These are phyloP conservation scores for Dioctria rufipes DNA, from an alignment of 2,888 invertebrate genomes.

Conservation along the genomic window DNA sequence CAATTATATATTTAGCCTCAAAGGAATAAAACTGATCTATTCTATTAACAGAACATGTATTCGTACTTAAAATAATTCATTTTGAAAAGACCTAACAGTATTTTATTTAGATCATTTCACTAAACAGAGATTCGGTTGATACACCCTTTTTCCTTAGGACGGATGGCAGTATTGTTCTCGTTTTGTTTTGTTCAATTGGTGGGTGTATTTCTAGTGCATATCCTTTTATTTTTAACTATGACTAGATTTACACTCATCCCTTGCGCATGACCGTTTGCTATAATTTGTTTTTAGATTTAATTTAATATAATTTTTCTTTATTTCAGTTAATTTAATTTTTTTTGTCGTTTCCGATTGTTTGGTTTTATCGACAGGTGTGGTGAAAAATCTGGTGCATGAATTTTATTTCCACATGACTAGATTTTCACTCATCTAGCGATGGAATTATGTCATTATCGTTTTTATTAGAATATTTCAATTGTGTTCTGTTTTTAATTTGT, in stretches of 20 bases:
- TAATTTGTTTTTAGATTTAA: constrained; percentile 36
- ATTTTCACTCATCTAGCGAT: constrained; percentile 78
- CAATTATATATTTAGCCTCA: too few species aligned
- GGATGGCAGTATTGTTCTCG: background rate
- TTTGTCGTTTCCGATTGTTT: constrained; percentile 51
- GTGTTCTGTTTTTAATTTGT: constrained; percentile 45
- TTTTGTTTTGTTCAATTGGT: constrained; percentile 64
- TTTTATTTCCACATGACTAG: constrained; percentile 74
- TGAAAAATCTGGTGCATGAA: constrained; percentile 75
- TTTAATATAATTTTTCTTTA: constrained; percentile 2
- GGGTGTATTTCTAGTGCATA: constrained; percentile 68
- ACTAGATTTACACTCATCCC: constrained; percentile 70
- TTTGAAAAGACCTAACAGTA: too few species aligned
- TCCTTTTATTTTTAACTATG: constrained; percentile 62
- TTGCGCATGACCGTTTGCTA: constrained; percentile 57
- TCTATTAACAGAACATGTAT: too few species aligned
- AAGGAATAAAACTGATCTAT: too few species aligned
- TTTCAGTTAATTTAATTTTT: constrained; percentile 41
- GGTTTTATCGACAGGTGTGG: constrained; percentile 73
- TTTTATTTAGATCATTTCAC: too few species aligned
- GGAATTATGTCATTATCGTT: constrained; percentile 65
- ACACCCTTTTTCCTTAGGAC: too few species aligned
- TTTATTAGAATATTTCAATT: constrained; percentile 57
- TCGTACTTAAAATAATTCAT: too few species aligned
- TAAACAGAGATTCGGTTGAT: too few species aligned